These are phyloP conservation scores for Oreochromis tanganicae DNA, from an alignment of 2,113 vertebrate genomes.

Conservation along the genomic window DNA sequence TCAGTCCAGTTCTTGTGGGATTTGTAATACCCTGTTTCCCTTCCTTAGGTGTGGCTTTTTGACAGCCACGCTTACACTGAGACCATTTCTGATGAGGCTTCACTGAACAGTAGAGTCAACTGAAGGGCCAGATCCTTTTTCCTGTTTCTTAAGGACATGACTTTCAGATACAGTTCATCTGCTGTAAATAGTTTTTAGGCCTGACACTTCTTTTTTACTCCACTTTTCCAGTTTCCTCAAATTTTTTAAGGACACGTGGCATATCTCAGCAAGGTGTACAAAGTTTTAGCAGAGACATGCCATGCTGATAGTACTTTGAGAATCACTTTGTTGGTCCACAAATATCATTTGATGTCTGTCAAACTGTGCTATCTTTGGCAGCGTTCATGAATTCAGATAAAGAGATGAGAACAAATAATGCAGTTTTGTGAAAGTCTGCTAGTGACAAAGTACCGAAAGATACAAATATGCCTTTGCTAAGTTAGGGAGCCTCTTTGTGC, in stretches of 20 bases:
- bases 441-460: rapidly evolving
- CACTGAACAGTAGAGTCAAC: background rate
- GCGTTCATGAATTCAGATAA: background rate
- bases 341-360: background rate
- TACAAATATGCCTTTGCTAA: background rate
- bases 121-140: background rate
- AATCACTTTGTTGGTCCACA: background rate
- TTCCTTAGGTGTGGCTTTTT: background rate
- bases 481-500: background rate
- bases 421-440: background rate
- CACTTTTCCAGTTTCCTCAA: background rate
- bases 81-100: background rate
- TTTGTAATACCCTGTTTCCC: background rate
- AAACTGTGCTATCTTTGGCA: background rate
- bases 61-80: background rate
- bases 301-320: background rate
- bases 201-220: background rate
- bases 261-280: background rate
- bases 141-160: background rate
- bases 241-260: background rate
- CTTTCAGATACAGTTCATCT: background rate
- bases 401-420: background rate
- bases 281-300: background rate
- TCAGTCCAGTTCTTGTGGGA: background rate
- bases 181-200: background rate